Base-by-base conservation (phyloP, 2,797 vertebrate genomes). In the Amphiprion clarkii region DNA sequence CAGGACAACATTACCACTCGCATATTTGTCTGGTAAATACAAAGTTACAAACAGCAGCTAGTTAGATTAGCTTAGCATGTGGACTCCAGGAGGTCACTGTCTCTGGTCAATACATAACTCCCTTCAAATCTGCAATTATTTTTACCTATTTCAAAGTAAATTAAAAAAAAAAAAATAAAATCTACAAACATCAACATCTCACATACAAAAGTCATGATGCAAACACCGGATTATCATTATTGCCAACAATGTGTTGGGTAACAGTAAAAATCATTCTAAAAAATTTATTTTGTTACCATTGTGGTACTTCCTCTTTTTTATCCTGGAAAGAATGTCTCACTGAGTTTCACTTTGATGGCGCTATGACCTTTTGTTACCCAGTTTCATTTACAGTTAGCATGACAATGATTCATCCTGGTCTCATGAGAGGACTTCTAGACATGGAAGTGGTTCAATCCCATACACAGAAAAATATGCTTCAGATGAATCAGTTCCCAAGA, bases 311-410 rank as follows among this genome's bases (percentile, higher is more conserved):
- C 57, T 71, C 21, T 8, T 70, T 52, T 52, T 55, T 27, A 62
- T 36, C 8, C 23, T 27, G 39, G 36, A 66, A 49, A 16, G 33
- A 61, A 51, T 2, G 14, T 5, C 17, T 21, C 53, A 12, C 19
- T 29, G 9, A 27, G 56, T 83, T 85, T 79, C 65, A 39, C 27
- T 84, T 71, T 78, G 42, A 76, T 11, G 21, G 5, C 1, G 3
- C 5, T 1, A n/a, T 21, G 29, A 25, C 12, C 19, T 23, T 16
- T 33, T 8, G 10, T 25, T 5, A 39, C 13, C 27, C 31, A 36
- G 3, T 42, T 31, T 21, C 5, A 67, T 57, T 33, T 27, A 44
- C 21, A 16, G 61, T 54, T 29, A 54, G 11, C 1, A n/a, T 16
- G 27, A 68, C 13, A 71, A n/a, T 59, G 46, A 72, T 3, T 77